These are phyloP conservation scores for Linyphia triangularis DNA, from an alignment of 2,888 invertebrate species.

Conservation along the genomic window DNA sequence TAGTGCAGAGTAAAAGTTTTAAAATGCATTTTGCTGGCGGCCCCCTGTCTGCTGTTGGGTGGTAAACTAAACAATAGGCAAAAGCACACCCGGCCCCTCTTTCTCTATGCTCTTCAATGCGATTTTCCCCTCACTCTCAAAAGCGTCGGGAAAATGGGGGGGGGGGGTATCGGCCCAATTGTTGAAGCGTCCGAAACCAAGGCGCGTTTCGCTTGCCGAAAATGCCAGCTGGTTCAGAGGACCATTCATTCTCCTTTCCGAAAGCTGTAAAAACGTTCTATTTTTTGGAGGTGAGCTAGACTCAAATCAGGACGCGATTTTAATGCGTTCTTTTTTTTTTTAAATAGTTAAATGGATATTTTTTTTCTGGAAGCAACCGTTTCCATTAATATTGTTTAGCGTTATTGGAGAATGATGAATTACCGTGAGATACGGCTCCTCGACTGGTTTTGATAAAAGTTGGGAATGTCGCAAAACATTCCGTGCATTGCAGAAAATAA, in stretches of 20 bases:
- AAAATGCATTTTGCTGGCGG: not conserved
- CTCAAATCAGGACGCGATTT: not conserved
- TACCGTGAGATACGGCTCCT: too few relatives aligned
- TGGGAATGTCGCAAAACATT: too few relatives aligned
- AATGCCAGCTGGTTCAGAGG: slow-evolving; percentile 66
- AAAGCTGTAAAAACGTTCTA: too few relatives aligned
- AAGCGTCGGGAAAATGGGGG: slow-evolving; percentile 52
- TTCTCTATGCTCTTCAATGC: slow-evolving; percentile 53
- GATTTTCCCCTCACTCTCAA: slow-evolving; percentile 45
- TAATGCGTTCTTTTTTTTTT: slow-evolving; percentile 1
- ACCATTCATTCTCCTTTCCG: too few relatives aligned
- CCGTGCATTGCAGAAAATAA: too few relatives aligned
- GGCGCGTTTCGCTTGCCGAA: not conserved
- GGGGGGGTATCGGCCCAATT: slow-evolving; percentile 47
- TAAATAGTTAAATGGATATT: not conserved
- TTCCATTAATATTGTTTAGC: not conserved
- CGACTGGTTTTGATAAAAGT: too few relatives aligned
- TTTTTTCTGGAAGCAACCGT: not conserved
- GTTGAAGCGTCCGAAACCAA: slow-evolving; percentile 14
- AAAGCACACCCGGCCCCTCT: slow-evolving; percentile 40
- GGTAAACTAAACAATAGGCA: slow-evolving; percentile 70
- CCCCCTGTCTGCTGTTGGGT: slow-evolving; percentile 29
- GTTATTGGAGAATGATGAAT: not conserved
- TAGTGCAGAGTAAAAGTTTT: not conserved
- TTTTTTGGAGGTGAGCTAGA: too few relatives aligned